A percentile compares a stretch with the other conserved stretches of the same genome.
These are phyloP conservation scores for Mamestra configurata DNA, from an alignment of 1,140 invertebrate genomes.

Conservation along the genomic window DNA sequence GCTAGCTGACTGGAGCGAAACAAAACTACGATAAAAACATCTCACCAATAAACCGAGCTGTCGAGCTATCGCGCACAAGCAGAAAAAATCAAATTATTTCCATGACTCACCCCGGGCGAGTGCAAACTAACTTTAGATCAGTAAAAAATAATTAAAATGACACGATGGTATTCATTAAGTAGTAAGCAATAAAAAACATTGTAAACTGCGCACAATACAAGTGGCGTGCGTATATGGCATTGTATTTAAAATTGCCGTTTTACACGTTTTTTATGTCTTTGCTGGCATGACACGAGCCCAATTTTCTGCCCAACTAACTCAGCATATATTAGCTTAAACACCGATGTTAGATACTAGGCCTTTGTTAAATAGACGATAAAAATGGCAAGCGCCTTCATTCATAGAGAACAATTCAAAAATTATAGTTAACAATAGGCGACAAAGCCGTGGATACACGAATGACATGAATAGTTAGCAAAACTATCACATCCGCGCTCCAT, in stretches of 20 bases:
- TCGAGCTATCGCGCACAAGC: conserved; percentile 39
- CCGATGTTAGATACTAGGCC: conserved; percentile 6
- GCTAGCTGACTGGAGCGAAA: conserved; percentile 64
- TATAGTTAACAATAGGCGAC: conserved; percentile 42
- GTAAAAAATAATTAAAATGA: conserved; percentile 43
- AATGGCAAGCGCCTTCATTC: conserved; percentile 8
- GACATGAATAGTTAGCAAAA: conserved; percentile 50
- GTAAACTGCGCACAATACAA: conserved; percentile 30
- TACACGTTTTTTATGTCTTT: conserved; percentile 21
- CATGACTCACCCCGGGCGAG: conserved; percentile 60
- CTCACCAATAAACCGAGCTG: conserved; percentile 55
- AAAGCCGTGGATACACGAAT: conserved; percentile 31
- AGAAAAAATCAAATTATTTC: conserved; percentile 61
- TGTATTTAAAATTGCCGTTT: conserved; percentile 35
- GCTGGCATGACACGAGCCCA: background rate
- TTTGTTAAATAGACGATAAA: conserved; percentile 26
- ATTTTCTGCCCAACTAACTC: conserved; percentile 30
- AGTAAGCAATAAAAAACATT: conserved; percentile 34
- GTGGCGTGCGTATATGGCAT: conserved; percentile 31
- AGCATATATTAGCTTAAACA: conserved; percentile 9
- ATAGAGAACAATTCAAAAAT: conserved; percentile 37
- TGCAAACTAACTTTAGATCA: conserved; percentile 32
- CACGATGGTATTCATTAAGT: conserved; percentile 17
- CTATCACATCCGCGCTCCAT: conserved; percentile 52
- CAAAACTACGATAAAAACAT: conserved; percentile 68